Evolutionary conservation across 2,797 vertebrate species (phyloP).

Genomic region (Xiphophorus birchmanni): DNA sequence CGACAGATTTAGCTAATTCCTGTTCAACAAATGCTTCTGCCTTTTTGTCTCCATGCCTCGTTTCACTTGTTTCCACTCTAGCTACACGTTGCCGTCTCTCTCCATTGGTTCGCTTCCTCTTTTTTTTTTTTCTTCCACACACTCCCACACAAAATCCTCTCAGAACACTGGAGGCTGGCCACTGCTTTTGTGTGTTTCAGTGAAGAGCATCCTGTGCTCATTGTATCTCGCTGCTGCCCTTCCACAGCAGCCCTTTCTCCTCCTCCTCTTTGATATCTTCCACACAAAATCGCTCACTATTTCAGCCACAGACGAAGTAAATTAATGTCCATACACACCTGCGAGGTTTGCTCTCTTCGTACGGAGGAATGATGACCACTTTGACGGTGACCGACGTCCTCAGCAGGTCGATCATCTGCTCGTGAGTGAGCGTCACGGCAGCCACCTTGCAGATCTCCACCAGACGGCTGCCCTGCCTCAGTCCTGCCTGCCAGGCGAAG

Average conservation of each 20-base stretch:
- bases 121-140: constrained; percentile 38
- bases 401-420: constrained; percentile 96
- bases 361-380: constrained; percentile 92
- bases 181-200: constrained; percentile 61
- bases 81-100: constrained; percentile 38
- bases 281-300: constrained; percentile 12
- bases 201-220: constrained; percentile 44
- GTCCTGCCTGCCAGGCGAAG: constrained; percentile 95
- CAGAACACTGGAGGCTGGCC: constrained; percentile 69
- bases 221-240: constrained; percentile 31
- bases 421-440: constrained; percentile 89
- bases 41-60: constrained; percentile 41
- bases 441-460: constrained; percentile 97
- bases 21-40: constrained; percentile 34
- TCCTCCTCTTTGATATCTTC: constrained; percentile 21
- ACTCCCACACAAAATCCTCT: constrained; percentile 73
- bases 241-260: constrained; percentile 16
- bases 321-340: constrained; percentile 76
- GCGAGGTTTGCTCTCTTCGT: constrained; percentile 88
- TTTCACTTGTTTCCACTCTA: constrained; percentile 46
- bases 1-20: constrained; percentile 38
- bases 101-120: constrained; percentile 63
- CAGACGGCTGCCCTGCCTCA: constrained; percentile 91
- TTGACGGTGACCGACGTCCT: constrained; percentile 95
- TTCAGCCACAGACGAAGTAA: constrained; percentile 16